phyloP scores from a whole-genome alignment of 2,797 vertebrate species.

The Mormyrops boulengeri region DNA sequence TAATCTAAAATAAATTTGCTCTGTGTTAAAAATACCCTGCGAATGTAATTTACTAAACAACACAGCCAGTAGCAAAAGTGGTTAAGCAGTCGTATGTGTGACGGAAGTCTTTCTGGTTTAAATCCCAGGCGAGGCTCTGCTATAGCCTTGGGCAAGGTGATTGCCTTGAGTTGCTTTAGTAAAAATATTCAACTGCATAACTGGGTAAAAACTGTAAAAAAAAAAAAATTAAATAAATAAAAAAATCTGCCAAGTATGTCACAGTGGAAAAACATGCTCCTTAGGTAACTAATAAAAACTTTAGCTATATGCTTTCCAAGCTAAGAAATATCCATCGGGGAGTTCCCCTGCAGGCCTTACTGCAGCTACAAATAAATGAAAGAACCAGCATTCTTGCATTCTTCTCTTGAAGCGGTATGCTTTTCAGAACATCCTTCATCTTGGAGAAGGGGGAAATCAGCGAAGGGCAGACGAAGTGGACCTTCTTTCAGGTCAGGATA shows the following conservation, averaged over 20 bases:
- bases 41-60: not conserved
- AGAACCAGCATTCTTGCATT: not conserved
- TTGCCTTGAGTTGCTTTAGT: not conserved
- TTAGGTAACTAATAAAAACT: not conserved
- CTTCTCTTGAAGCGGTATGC: not conserved
- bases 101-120: not conserved
- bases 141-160: not conserved
- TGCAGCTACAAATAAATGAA: not conserved
- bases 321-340: not conserved
- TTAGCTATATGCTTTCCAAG: not conserved
- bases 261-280: not conserved
- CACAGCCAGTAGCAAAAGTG: not conserved
- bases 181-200: not conserved
- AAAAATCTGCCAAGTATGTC: not conserved
- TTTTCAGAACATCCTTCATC: constrained; percentile 14
- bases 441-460: not conserved
- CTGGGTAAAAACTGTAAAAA: not conserved
- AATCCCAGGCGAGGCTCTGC: not conserved
- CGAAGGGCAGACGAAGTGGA: not conserved
- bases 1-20: constrained; percentile 3
- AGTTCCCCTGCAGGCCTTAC: not conserved
- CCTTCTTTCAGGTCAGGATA: constrained; percentile 5
- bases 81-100: not conserved
- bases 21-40: not conserved
- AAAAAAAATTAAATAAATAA: not conserved